Evolutionary conservation across 2,888 invertebrate genomes (phyloP), one percentile per base, ranked within the genome.

Genomic region (Syritta pipiens): DNA sequence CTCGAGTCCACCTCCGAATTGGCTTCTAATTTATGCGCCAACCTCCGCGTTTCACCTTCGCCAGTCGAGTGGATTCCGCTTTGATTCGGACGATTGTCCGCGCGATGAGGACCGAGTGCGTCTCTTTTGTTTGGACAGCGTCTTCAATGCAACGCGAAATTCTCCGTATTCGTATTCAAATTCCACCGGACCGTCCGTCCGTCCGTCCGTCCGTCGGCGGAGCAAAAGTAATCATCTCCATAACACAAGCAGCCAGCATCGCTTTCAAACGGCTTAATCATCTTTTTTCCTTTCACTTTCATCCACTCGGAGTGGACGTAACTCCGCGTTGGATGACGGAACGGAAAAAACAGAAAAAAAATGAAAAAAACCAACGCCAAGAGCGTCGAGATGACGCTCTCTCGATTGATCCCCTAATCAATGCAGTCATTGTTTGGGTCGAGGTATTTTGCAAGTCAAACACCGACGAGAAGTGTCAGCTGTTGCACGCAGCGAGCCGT

Each of bases 261-360:
- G 79, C 72, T 79, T 74, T 79, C 74, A 79, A 79, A 74, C 79
- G 51, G 74, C 79, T 79, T 68, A 74, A 79, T 79, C 79, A 74
- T 74, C 68, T 74, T 74, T 76, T 37, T 74, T 62, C 77, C 79
- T 79, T 79, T 79, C 79, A 74, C 79, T 79, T 79, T 74, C 72
- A 51, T 77, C 65, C 32, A 60, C 46, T 12, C 17, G 60, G 32
- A 30, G 51, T 40, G 62, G 44, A 68, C 28, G 24, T 19, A 48
- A 10, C 35, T 53, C 60, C 53, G 48, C 53, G 62, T 69, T 76
- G 69, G 57, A 42, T 35, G 51, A 69, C 59, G 59, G 42, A 60
- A 69, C 51, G 65, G 53, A 59, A 48, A 17, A 17, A 59, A 65
- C 65, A 35, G 44, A 63, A 59, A 51, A 59, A 77, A 77, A 53